These are phyloP conservation scores for Hystrix cristata DNA, from an alignment of 2,113 vertebrate species.

Conservation along the genomic window DNA sequence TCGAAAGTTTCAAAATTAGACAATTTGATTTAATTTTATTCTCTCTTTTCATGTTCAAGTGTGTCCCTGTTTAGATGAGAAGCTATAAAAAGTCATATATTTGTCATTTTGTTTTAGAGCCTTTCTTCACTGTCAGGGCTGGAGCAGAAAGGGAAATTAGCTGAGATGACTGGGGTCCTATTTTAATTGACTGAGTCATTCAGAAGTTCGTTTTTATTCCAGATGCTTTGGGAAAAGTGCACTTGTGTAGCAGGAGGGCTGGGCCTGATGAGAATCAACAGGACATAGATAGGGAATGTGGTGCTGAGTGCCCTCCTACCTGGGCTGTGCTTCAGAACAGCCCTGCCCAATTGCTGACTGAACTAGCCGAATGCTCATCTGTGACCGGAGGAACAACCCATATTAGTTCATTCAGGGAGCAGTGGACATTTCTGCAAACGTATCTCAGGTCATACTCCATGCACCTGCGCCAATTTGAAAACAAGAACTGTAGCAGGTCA, in stretches of 20 bases:
- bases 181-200: not conserved
- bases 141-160: not conserved
- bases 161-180: not conserved
- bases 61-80: not conserved
- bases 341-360: not conserved
- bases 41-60: not conserved
- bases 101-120: not conserved
- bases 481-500: not conserved
- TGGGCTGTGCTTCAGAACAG: accelerated
- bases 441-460: not conserved
- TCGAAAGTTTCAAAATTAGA: not conserved
- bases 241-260: not conserved
- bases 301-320: not conserved
- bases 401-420: not conserved
- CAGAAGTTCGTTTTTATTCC: not conserved
- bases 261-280: not conserved
- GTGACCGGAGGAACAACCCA: not conserved
- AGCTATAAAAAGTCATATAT: not conserved
- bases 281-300: not conserved
- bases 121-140: not conserved
- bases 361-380: not conserved
- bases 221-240: not conserved
- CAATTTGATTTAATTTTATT: not conserved
- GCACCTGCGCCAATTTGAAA: not conserved
- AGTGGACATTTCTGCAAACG: not conserved